Evolutionary conservation across 2,797 vertebrate species (phyloP), one percentile per base, ranked within the genome.

Genomic region (Myripristis murdjan): DNA sequence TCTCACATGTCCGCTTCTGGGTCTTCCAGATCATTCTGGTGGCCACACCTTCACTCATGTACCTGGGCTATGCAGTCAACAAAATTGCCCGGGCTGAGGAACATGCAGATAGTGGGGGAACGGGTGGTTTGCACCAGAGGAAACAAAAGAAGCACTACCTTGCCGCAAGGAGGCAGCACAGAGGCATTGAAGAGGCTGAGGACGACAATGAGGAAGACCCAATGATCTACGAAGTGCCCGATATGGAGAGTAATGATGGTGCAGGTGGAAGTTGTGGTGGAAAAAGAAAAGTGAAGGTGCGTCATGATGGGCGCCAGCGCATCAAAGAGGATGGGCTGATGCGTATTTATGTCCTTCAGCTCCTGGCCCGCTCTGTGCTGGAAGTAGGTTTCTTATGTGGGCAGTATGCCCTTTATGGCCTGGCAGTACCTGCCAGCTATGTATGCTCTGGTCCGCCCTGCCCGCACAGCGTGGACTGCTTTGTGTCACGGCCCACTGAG

Each of bases 1-100:
- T 99, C 11, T 99, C 98, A 0, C 97, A 99, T 0, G 96, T 99
- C 41, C 95, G 97, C 64, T 99, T 99, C 87, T 99, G 98, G 97
- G 95, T 99, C 8, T 99, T 99, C 84, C 98, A 99, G 88, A 98
- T 98, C 82, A 97, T 99, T 12, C 86, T 97, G 7, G 95, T 98
- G 60, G 94, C 97, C 43, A 96, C 96, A 0, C 98, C 98, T 0
- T 97, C 97, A 0, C 94, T 99, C 56, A 95, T 99, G 92, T 99
- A 99, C 70, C 84, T 99, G 11, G 97, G 96, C 73, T 99, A 97
- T 0, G 97, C 98, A 1, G 94, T 97, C 64, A 97, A 99, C 73
- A 98, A 97, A 80, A 98, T 99, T 1, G 94, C 97, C 56, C 94
- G 91, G 0, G 68, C 75, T 2, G 95, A 96, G 33, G 89, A 90